These are phyloP conservation scores for Pseudocheirus occidentalis DNA, from an alignment of 2,797 vertebrate genomes.

Conservation along the genomic window DNA sequence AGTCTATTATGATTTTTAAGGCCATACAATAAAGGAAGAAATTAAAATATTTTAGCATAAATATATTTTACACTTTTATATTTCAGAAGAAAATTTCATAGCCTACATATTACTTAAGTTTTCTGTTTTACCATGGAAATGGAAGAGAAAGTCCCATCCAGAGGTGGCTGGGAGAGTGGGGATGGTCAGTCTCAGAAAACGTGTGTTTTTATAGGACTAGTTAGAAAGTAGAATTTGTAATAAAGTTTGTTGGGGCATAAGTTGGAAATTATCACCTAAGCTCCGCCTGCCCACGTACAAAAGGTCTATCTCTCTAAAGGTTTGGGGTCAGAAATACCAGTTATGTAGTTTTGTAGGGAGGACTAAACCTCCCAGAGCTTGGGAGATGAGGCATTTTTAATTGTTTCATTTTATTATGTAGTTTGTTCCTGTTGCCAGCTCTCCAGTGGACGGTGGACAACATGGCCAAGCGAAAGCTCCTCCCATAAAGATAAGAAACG, in stretches of 20 bases:
- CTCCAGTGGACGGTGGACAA: conserved; percentile 79
- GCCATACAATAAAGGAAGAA: conserved; percentile 72
- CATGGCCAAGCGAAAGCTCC: conserved; percentile 82
- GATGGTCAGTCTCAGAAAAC: conserved; percentile 12
- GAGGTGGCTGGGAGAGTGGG: conserved; percentile 22
- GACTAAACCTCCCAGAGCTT: conserved; percentile 12
- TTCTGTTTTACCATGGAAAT: conserved; percentile 35
- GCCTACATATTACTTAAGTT: background rate
- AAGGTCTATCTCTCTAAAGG: conserved; percentile 9
- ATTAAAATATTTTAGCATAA: conserved; percentile 71
- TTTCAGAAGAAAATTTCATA: conserved; percentile 76
- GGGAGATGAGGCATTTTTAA: conserved; percentile 14
- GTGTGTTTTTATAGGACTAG: background rate
- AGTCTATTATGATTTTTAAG: conserved; percentile 76
- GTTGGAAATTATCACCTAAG: background rate
- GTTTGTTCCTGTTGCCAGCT: conserved; percentile 72
- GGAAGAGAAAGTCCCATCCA: conserved; percentile 5
- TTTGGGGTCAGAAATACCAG: conserved; percentile 11
- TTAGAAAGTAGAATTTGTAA: conserved; percentile 3
- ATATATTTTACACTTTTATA: conserved; percentile 70
- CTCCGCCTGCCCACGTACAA: background rate
- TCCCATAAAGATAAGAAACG: conserved; percentile 81
- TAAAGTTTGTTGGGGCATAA: conserved; percentile 7
- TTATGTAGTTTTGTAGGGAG: background rate
- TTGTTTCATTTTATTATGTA: conserved; percentile 61